These are phyloP conservation scores for Amblyopsis hoosieri DNA, from an alignment of 2,797 vertebrate species.

Conservation along the genomic window DNA sequence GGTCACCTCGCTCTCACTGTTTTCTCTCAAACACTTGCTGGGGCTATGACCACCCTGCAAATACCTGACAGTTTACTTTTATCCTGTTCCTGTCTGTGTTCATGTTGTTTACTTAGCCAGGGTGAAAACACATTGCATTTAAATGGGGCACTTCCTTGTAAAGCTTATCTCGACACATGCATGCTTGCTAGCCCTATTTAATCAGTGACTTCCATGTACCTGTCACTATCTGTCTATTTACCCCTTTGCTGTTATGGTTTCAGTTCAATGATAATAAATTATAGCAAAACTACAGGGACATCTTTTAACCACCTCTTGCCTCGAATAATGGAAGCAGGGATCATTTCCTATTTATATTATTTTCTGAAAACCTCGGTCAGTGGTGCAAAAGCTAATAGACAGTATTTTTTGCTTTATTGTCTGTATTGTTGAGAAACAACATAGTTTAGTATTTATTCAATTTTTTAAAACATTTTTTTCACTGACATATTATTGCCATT, in stretches of 20 bases:
- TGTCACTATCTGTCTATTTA: constrained; percentile 55
- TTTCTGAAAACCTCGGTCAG: not conserved
- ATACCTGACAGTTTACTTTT: constrained; percentile 31
- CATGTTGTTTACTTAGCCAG: constrained; percentile 49
- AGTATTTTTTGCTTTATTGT: too few relatives aligned
- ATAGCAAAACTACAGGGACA: constrained; percentile 17
- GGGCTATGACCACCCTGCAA: constrained; percentile 26
- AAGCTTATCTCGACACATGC: constrained; percentile 39
- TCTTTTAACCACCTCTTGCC: constrained; percentile 8
- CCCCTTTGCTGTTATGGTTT: constrained; percentile 40
- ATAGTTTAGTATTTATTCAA: too few relatives aligned
- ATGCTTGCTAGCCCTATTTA: constrained; percentile 34
- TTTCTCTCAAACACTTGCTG: not conserved
- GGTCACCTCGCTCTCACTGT: constrained; percentile 13
- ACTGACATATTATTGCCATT: too few relatives aligned
- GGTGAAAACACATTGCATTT: constrained; percentile 40
- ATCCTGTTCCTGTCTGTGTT: constrained; percentile 37
- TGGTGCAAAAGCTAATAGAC: too few relatives aligned
- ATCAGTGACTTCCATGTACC: constrained; percentile 63
- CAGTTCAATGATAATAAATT: constrained; percentile 46
- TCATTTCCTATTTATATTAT: not conserved
- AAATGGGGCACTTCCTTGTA: constrained; percentile 43
- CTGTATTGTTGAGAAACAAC: too few relatives aligned
- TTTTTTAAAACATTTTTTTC: too few relatives aligned
- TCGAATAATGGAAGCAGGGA: not conserved